Conservation (phyloP, 2,888 invertebrate genomes). For the Sialis lutaria region DNA sequence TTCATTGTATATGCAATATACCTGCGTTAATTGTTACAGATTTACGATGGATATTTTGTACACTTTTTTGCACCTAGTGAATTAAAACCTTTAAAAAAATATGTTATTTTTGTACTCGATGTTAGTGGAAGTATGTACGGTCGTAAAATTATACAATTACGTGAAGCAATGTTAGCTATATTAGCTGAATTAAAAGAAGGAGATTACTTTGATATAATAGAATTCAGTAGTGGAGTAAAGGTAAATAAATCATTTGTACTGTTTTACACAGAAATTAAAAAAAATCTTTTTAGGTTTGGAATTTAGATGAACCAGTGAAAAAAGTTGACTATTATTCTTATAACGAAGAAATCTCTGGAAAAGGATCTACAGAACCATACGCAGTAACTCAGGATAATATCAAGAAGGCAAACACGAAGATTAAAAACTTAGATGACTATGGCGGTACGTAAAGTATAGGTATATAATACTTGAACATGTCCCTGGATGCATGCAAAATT, state of each 20-base stretch:
- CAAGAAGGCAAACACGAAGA: too few species aligned
- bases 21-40: slow-evolving; percentile 20
- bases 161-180: slow-evolving; percentile 48
- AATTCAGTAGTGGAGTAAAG: slow-evolving; percentile 38
- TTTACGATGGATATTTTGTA: slow-evolving; percentile 55
- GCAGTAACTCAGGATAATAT: too few species aligned
- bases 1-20: too few species aligned
- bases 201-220: slow-evolving; percentile 50
- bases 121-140: slow-evolving; percentile 60
- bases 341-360: slow-evolving; percentile 10
- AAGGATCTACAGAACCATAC: neutral
- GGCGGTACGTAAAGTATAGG: too few species aligned
- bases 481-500: too few species aligned
- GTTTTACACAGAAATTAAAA: too few species aligned
- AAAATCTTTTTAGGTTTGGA: slow-evolving; percentile 26
- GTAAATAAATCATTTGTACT: slow-evolving; percentile 14
- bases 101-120: slow-evolving; percentile 59
- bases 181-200: slow-evolving; percentile 39
- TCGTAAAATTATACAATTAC: slow-evolving; percentile 43
- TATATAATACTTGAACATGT: too few species aligned
- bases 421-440: too few species aligned
- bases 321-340: slow-evolving; percentile 18
- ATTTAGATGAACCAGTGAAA: slow-evolving; percentile 28
- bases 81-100: slow-evolving; percentile 39
- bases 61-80: slow-evolving; percentile 54